These are phyloP conservation scores for Aspiorhynchus laticeps DNA, from an alignment of 2,113 vertebrate genomes.

Conservation along the genomic window DNA sequence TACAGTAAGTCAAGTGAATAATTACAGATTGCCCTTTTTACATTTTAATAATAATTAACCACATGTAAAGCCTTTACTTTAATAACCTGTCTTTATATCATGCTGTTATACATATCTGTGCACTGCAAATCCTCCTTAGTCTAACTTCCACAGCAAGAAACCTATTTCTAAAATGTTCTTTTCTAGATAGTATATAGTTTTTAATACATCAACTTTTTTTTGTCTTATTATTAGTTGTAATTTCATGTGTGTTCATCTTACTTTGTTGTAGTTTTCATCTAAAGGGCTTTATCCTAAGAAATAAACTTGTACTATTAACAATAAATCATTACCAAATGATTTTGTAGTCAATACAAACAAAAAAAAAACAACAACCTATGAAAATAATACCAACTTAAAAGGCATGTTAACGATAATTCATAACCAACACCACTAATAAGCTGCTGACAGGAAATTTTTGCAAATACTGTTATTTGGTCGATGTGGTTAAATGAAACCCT, in stretches of 20 bases:
- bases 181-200: background rate
- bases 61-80: background rate
- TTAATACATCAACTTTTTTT: background rate
- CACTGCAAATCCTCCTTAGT: background rate
- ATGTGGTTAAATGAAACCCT: background rate
- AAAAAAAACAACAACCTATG: background rate
- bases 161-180: background rate
- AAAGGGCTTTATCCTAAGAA: background rate
- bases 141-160: background rate
- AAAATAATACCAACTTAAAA: background rate
- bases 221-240: background rate
- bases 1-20: background rate
- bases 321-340: background rate
- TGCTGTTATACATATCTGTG: background rate
- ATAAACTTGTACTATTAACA: background rate
- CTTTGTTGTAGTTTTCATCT: background rate
- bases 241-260: background rate
- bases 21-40: background rate
- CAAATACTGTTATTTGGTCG: background rate
- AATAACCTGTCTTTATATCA: background rate
- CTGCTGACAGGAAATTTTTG: background rate
- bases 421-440: background rate
- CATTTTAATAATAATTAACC: background rate
- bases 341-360: background rate
- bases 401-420: no score